phyloP scores from a whole-genome alignment of 1,140 invertebrate genomes.

The Asbolus verrucosus region DNA sequence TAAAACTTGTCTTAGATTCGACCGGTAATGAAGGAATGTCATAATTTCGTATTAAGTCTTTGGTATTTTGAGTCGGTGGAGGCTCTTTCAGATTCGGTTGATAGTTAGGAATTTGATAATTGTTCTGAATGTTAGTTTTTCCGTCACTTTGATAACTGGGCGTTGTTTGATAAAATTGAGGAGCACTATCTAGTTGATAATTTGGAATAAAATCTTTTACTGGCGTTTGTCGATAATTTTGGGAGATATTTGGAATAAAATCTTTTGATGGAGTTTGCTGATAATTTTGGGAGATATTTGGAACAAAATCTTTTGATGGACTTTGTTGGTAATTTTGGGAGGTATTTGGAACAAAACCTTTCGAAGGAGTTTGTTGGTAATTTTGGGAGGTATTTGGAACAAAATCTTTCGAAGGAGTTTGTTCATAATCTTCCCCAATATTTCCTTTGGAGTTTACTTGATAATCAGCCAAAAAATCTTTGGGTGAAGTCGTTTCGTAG shows the following conservation, averaged over 20 bases:
- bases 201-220: slow-evolving; percentile 3
- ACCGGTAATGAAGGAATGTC: slow-evolving; percentile 8
- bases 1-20: slow-evolving; percentile 3
- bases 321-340: too few relatives aligned
- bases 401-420: background rate
- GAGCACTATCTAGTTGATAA: background rate
- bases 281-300: too few relatives aligned
- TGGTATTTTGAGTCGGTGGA: background rate
- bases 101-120: slow-evolving; percentile 5
- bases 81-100: background rate
- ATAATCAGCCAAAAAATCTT: background rate
- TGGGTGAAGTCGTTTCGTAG: background rate
- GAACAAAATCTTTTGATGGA: too few relatives aligned
- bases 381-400: too few relatives aligned
- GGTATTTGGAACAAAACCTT: too few relatives aligned
- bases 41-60: background rate
- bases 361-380: too few relatives aligned
- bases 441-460: background rate
- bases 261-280: too few relatives aligned
- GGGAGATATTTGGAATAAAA: too few relatives aligned
- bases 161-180: background rate
- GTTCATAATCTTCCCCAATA: background rate
- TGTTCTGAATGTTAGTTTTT: slow-evolving; percentile 1
- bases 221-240: background rate
- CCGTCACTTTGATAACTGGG: background rate